Evolutionary conservation across 2,888 invertebrate genomes (phyloP).

Genomic region (Diogma glabrata): DNA sequence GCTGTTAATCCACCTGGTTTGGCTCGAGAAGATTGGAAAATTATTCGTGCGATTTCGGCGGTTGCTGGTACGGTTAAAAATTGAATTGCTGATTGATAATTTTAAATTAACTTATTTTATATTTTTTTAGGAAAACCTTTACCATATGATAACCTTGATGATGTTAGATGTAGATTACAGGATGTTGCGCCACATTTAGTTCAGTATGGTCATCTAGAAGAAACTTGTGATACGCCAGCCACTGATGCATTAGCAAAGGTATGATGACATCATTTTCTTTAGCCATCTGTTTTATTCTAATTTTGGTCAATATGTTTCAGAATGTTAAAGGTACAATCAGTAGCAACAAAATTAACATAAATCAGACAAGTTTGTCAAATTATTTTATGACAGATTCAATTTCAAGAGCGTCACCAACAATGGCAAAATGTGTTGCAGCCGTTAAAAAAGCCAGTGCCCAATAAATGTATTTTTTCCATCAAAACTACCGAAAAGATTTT

Average conservation of each 20-base stretch:
- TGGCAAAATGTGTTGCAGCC: conserved; percentile 96
- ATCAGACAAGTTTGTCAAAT: conserved; percentile 67
- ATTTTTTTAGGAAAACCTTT: conserved; percentile 48
- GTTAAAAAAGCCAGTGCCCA: conserved; percentile 46
- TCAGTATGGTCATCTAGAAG: conserved; percentile 71
- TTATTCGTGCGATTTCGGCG: conserved; percentile 91
- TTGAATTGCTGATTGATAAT: no score
- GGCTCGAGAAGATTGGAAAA: conserved; percentile 97
- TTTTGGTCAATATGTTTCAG: not conserved
- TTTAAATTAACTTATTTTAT: no score
- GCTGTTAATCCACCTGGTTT: conserved; percentile 86
- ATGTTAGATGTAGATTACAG: conserved; percentile 67
- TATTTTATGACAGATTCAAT: conserved; percentile 95
- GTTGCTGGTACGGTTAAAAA: conserved; percentile 49
- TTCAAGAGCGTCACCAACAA: conserved; percentile 91
- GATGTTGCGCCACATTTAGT: conserved; percentile 84
- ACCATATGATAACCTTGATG: conserved; percentile 78
- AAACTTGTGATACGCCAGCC: conserved; percentile 73
- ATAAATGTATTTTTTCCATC: no score
- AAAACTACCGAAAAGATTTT: no score
- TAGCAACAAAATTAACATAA: conserved; percentile 52
- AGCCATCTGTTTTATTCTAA: conserved; percentile 7
- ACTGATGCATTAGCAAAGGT: conserved; percentile 62
- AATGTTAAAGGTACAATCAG: conserved; percentile 39
- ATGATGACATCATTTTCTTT: conserved; percentile 17